Conservation (phyloP, 2,797 vertebrate genomes). For the Gephyroberyx darwinii region DNA sequence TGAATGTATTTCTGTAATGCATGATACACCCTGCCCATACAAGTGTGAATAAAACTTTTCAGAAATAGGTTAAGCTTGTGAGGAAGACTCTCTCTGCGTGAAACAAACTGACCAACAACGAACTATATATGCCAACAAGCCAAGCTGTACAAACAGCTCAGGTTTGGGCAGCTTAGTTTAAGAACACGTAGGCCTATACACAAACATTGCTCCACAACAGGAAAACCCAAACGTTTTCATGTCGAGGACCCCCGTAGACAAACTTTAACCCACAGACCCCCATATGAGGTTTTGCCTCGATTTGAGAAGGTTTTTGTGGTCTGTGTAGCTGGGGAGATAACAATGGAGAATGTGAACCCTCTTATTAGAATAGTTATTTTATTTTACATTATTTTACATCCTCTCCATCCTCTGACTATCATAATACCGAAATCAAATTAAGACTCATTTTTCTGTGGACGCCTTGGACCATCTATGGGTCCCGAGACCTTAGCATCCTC, state of each 20-base stretch:
- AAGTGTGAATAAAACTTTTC: slow-evolving; percentile 28
- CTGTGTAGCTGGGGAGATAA: no score
- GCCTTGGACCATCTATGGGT: not conserved
- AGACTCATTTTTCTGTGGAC: not conserved
- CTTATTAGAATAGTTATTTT: not conserved
- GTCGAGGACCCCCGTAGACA: no score
- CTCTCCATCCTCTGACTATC: no score
- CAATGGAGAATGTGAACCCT: not conserved
- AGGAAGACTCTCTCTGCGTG: not conserved
- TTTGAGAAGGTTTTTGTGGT: no score
- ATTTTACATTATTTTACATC: no score
- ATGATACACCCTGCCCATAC: slow-evolving; percentile 24
- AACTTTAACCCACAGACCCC: no score
- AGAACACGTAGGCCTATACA: not conserved
- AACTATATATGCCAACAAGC: no score
- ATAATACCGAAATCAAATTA: not conserved
- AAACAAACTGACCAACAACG: not conserved
- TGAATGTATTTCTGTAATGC: slow-evolving; percentile 29
- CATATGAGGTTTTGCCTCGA: no score
- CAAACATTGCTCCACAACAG: not conserved
- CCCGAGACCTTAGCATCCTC: no score
- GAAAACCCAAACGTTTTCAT: no score
- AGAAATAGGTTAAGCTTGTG: slow-evolving; percentile 26
- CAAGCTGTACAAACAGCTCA: no score
- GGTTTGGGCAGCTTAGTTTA: not conserved